These are phyloP conservation scores for Pteropus alecto DNA, from an alignment of 2,113 vertebrate genomes.

Conservation along the genomic window DNA sequence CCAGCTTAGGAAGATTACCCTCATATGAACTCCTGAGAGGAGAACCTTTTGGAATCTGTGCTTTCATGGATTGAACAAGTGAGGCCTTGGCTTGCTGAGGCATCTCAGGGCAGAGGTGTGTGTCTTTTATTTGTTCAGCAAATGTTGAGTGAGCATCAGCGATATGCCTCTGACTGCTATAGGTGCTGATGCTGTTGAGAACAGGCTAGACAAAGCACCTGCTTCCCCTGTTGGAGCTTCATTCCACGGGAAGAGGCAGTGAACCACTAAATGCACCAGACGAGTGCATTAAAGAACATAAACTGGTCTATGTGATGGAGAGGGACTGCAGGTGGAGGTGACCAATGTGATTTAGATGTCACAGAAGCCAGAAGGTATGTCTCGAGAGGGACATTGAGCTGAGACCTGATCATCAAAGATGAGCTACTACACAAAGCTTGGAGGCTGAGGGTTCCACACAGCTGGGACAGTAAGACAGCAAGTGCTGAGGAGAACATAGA, in stretches of 20 bases:
- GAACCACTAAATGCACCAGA: background rate
- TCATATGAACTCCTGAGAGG: background rate
- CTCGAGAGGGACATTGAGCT: background rate
- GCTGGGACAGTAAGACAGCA: background rate
- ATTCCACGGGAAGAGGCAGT: background rate
- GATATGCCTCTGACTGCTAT: background rate
- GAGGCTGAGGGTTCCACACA: background rate
- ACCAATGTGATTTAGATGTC: background rate
- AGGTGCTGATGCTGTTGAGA: background rate
- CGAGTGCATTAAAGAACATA: background rate
- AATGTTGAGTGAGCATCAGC: background rate
- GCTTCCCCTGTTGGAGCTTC: background rate
- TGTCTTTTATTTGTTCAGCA: background rate
- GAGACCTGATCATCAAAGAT: background rate
- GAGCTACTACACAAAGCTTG: background rate
- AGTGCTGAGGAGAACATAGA: background rate
- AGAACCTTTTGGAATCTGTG: background rate
- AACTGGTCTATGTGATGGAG: background rate
- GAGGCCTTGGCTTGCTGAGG: background rate
- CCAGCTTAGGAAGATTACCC: background rate
- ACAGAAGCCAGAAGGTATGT: background rate
- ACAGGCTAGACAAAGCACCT: background rate
- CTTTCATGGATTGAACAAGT: background rate
- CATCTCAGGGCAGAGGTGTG: background rate
- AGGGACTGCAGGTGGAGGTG: background rate